These are phyloP conservation scores for Eupithecia subfuscata DNA, from an alignment of 2,888 invertebrate genomes.

Conservation along the genomic window DNA sequence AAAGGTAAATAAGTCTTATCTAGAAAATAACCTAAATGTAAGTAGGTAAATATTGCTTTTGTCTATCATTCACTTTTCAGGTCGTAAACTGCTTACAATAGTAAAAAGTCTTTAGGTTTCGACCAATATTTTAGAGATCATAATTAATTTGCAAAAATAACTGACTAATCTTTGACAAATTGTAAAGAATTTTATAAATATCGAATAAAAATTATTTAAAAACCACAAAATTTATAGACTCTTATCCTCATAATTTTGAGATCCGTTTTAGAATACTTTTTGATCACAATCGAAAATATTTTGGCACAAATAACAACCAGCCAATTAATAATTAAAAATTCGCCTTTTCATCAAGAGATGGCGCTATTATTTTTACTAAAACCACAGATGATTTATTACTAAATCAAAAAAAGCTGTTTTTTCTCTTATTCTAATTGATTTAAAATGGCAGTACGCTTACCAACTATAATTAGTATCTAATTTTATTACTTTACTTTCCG, in stretches of 20 bases:
- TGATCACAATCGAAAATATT: conserved; percentile 4
- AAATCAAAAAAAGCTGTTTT: not conserved
- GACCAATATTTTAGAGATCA: not conserved
- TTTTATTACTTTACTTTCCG: not conserved
- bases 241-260: conserved; percentile 22
- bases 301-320: conserved; percentile 24
- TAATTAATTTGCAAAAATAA: not conserved
- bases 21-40: not conserved
- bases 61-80: not conserved
- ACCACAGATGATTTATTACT: not conserved
- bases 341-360: not conserved
- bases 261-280: conserved; percentile 26
- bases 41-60: not conserved
- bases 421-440: not conserved
- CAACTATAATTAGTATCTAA: not conserved
- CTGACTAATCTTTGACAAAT: not conserved
- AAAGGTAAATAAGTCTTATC: not conserved
- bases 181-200: not conserved
- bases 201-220: not conserved
- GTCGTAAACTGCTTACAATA: not conserved
- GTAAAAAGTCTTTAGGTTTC: not conserved
- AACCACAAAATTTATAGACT: not conserved
- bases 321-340: not conserved
- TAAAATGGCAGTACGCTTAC: conserved; percentile 15
- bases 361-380: not conserved